These are phyloP conservation scores for Dendrolimus punctatus DNA, from an alignment of 1,140 invertebrate genomes.

Conservation along the genomic window DNA sequence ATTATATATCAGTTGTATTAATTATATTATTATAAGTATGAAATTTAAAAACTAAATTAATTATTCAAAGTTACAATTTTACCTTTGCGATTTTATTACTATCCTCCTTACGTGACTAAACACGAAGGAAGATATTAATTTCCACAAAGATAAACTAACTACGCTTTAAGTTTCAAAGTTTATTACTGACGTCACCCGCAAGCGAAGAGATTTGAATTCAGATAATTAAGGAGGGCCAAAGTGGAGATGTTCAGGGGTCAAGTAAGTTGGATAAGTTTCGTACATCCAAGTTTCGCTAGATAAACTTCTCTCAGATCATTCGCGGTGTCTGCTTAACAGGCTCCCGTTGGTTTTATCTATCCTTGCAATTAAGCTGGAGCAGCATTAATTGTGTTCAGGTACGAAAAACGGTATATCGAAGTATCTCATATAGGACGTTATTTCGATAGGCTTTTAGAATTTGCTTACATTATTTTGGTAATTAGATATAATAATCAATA, in stretches of 20 bases:
- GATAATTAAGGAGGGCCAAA: slow-evolving; percentile 17
- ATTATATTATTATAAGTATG: no score
- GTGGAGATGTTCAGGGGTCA: slow-evolving; percentile 10
- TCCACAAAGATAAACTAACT: not conserved
- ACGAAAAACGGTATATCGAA: not conserved
- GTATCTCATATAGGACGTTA: not conserved
- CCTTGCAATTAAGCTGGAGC: slow-evolving; percentile 16
- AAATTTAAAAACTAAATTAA: no score
- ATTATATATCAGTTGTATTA: no score
- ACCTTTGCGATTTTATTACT: no score
- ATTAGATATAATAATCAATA: not conserved
- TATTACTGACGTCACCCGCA: slow-evolving; percentile 5
- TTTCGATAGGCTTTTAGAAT: not conserved
- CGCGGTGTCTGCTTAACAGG: slow-evolving; percentile 20
- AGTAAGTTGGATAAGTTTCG: slow-evolving; percentile 17
- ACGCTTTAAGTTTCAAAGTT: no score
- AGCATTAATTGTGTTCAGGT: slow-evolving; percentile 13
- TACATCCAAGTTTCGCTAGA: slow-evolving; percentile 20
- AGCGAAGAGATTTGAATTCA: slow-evolving; percentile 10
- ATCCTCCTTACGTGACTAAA: no score
- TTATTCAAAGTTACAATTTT: no score
- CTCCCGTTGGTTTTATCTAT: slow-evolving; percentile 20
- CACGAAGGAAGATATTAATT: not conserved
- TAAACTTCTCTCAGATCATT: slow-evolving; percentile 23
- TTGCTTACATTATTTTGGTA: not conserved